Conservation (phyloP, 1,140 invertebrate genomes). For the Sycobia sp. region DNA sequence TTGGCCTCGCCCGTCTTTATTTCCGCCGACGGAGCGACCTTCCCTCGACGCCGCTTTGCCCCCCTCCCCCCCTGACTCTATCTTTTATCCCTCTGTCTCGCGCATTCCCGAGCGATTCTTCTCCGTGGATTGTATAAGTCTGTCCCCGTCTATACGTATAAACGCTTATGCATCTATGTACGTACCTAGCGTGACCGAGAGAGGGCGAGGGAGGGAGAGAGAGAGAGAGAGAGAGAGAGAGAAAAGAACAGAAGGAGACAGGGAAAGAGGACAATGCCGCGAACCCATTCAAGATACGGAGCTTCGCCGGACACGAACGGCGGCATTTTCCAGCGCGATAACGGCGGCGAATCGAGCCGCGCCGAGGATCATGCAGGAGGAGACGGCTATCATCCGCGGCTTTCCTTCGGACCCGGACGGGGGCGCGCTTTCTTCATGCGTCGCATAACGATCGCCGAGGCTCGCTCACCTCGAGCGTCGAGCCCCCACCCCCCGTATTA, state of each 20-base stretch:
- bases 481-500: too few relatives aligned
- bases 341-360: conserved; percentile 22
- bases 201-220: conserved; percentile 24
- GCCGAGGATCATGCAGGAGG: background rate
- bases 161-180: background rate
- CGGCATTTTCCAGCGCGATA: conserved; percentile 27
- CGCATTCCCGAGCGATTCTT: conserved; percentile 12
- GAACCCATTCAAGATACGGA: too few relatives aligned
- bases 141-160: background rate
- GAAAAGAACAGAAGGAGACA: too few relatives aligned
- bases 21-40: conserved; percentile 38
- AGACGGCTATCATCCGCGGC: background rate
- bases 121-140: too few relatives aligned
- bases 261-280: too few relatives aligned
- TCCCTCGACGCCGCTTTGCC: conserved; percentile 23
- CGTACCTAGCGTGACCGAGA: background rate
- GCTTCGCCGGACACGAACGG: too few relatives aligned
- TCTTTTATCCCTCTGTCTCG: too few relatives aligned
- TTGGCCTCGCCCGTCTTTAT: conserved; percentile 45
- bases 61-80: background rate
- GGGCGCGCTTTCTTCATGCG: too few relatives aligned
- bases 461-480: too few relatives aligned
- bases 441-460: too few relatives aligned
- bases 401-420: too few relatives aligned
- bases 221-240: too few relatives aligned